Conservation (phyloP, 2,113 vertebrate species). For the Festucalex cinctus region DNA sequence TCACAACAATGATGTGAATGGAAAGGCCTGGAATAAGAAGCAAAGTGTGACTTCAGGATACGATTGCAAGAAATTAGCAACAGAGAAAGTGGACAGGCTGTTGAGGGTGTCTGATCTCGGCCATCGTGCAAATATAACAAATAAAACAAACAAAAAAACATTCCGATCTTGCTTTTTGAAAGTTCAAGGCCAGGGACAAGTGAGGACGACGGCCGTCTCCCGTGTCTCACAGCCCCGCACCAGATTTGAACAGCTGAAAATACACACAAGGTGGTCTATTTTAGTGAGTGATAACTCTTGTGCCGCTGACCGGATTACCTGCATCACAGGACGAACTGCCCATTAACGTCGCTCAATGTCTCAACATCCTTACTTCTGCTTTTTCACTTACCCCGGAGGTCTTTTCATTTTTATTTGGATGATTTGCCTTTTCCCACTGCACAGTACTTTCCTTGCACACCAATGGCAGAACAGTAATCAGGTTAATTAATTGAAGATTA, state of each 20-base stretch:
- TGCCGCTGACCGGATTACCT: neutral
- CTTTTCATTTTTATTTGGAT: neutral
- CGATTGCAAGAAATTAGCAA: neutral
- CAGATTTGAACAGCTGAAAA: neutral
- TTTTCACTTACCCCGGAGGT: neutral
- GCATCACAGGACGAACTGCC: neutral
- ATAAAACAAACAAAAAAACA: neutral
- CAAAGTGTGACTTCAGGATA: slow-evolving; percentile 1
- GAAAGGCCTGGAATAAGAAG: neutral
- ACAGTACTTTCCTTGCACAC: too few relatives aligned
- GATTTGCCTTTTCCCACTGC: too few relatives aligned
- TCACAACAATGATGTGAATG: neutral
- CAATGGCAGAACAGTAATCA: too few relatives aligned
- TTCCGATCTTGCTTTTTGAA: neutral
- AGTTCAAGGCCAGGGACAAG: neutral
- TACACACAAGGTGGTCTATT: slow-evolving; percentile 4
- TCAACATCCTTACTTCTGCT: neutral
- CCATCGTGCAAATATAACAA: neutral
- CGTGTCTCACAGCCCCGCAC: neutral
- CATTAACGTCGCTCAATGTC: neutral
- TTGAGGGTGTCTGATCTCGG: neutral
- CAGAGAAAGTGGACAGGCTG: neutral
- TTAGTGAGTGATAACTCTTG: slow-evolving; percentile 4
- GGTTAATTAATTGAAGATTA: too few relatives aligned
- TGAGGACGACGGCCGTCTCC: neutral